phyloP scores from a whole-genome alignment of 2,113 vertebrate species.

The Gymnarchus niloticus region DNA sequence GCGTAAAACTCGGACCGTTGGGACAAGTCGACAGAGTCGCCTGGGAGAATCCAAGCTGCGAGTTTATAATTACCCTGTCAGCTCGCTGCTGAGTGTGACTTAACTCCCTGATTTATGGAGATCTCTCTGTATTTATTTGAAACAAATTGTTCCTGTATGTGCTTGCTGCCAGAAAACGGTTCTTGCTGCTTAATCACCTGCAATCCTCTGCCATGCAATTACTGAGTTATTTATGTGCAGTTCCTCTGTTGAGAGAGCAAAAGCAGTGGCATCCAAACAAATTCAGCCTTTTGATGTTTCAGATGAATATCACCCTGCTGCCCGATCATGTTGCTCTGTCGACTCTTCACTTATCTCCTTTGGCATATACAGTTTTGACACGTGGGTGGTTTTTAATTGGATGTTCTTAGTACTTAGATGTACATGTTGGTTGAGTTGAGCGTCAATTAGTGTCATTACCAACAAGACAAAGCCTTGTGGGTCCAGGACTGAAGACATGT shows the following conservation, averaged over 20 bases:
- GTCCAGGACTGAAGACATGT: not conserved
- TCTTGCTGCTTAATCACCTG: not conserved
- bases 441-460: not conserved
- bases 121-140: conserved; percentile 14
- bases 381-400: not conserved
- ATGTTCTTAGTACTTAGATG: not conserved
- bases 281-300: not conserved
- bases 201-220: conserved; percentile 12
- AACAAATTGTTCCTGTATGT: conserved; percentile 25
- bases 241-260: not conserved
- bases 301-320: not conserved
- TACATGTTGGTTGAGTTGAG: not conserved
- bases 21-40: conserved; percentile 43
- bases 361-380: not conserved
- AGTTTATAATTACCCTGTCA: conserved; percentile 61
- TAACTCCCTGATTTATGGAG: conserved; percentile 50
- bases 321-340: conserved; percentile 50
- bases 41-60: conserved; percentile 38
- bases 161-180: conserved; percentile 14
- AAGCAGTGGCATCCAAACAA: not conserved
- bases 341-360: not conserved
- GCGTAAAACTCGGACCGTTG: conserved; percentile 41
- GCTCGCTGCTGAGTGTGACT: conserved; percentile 33
- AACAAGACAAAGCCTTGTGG: not conserved
- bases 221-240: conserved; percentile 7